Conservation (phyloP, 2,888 invertebrate genomes). For the Xestobium rufovillosum region DNA sequence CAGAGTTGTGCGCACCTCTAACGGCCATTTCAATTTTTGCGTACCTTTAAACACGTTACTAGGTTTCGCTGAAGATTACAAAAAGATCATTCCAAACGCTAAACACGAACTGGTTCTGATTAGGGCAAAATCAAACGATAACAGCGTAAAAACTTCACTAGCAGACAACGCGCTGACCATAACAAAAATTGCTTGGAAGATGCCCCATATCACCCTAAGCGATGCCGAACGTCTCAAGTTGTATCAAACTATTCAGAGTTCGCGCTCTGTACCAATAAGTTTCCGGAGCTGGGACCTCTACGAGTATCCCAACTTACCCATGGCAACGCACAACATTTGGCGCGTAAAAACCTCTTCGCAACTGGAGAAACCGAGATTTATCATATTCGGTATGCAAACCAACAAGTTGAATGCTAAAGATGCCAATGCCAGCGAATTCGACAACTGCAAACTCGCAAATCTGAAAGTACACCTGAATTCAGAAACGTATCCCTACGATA, state of each 20-base stretch:
- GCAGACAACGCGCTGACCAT: conserved; percentile 14
- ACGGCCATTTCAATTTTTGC: no score
- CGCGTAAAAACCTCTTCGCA: conserved; percentile 28
- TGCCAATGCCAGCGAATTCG: conserved; percentile 21
- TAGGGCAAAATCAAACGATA: conserved; percentile 25
- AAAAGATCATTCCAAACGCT: conserved; percentile 29
- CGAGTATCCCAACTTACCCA: conserved; percentile 35
- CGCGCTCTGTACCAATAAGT: conserved; percentile 15
- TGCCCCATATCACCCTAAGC: conserved; percentile 20
- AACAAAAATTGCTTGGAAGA: conserved; percentile 21
- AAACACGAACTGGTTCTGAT: conserved; percentile 37
- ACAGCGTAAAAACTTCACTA: conserved; percentile 23
- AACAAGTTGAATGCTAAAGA: conserved; percentile 27
- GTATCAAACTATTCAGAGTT: conserved; percentile 16
- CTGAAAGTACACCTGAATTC: no score
- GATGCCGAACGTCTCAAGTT: conserved; percentile 22
- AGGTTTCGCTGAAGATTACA: no score
- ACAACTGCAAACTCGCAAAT: conserved; percentile 33
- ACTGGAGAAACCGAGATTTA: conserved; percentile 36
- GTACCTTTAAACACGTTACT: no score
- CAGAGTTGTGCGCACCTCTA: conserved; percentile 6
- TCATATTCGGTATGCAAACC: conserved; percentile 37
- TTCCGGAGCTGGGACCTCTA: conserved; percentile 38
- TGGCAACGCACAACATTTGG: conserved; percentile 31
- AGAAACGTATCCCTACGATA: conserved; percentile 35